Evolutionary conservation across 2,113 vertebrate genomes (phyloP).

Genomic region (Psittacara wagleri): DNA sequence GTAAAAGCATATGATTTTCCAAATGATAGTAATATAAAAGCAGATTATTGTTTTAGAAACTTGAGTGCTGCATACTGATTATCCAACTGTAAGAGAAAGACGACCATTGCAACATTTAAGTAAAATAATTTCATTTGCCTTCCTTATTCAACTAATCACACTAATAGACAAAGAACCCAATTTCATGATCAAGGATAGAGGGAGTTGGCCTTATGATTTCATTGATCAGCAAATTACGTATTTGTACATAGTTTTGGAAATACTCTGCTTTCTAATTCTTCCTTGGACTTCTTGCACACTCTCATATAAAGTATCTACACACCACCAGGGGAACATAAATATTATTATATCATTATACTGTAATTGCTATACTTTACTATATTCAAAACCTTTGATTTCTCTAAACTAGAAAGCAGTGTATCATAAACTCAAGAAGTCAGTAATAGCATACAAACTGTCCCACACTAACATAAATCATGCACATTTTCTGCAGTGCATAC

Average conservation of each 20-base stretch:
- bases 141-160: not conserved
- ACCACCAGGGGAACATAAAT: not conserved
- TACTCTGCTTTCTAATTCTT: not conserved
- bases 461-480: fast-evolving
- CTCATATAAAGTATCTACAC: not conserved
- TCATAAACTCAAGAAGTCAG: fast-evolving
- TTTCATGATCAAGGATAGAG: not conserved
- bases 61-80: not conserved
- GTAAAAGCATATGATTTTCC: not conserved
- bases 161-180: not conserved
- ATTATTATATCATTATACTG: not conserved
- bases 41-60: conserved; percentile 30
- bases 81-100: not conserved
- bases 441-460: not conserved
- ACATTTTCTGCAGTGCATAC: fast-evolving
- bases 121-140: conserved; percentile 4
- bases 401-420: not conserved
- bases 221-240: not conserved
- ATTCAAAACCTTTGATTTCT: not conserved
- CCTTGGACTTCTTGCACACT: conserved; percentile 16
- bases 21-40: conserved; percentile 16
- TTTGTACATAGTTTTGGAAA: not conserved
- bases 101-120: not conserved
- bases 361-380: not conserved
- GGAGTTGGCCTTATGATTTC: not conserved